phyloP scores from a whole-genome alignment of 2,888 invertebrate species.

The Pristionchus fissidentatus region DNA sequence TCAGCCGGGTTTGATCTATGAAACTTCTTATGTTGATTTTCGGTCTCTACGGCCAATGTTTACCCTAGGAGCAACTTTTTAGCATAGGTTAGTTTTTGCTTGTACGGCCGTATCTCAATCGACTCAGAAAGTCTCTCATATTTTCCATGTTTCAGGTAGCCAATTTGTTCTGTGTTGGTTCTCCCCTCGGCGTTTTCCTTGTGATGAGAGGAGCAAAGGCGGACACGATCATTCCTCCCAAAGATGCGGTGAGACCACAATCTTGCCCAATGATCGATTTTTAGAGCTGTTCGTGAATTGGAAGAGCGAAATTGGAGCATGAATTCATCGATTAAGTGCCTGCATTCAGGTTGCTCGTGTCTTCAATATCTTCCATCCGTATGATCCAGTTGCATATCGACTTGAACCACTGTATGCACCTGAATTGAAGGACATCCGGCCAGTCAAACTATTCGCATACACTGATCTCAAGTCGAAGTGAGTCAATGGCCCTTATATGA shows the following conservation, averaged over 20 bases:
- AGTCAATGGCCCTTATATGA: slow-evolving; percentile 44
- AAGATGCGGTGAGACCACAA: slow-evolving; percentile 6
- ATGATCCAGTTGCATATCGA: slow-evolving; percentile 73
- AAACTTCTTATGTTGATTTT: no score
- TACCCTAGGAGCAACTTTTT: no score
- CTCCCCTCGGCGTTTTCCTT: slow-evolving; percentile 73
- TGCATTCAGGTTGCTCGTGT: slow-evolving; percentile 63
- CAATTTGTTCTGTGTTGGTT: slow-evolving; percentile 73
- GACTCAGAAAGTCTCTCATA: no score
- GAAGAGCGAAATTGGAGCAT: neutral
- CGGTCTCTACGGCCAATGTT: no score
- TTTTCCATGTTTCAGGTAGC: slow-evolving; percentile 62
- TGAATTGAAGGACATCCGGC: slow-evolving; percentile 71
- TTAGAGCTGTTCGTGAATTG: neutral
- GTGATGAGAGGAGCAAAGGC: slow-evolving; percentile 70
- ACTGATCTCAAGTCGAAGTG: slow-evolving; percentile 52
- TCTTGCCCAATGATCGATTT: neutral
- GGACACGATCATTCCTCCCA: slow-evolving; percentile 55
- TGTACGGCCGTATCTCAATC: no score
- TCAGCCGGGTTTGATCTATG: no score
- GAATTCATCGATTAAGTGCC: neutral
- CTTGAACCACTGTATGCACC: slow-evolving; percentile 72
- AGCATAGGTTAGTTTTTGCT: no score
- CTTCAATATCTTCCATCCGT: slow-evolving; percentile 72
- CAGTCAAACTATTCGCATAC: slow-evolving; percentile 67